Conservation (phyloP, 2,888 invertebrate species). For the Drosophila affinis region DNA sequence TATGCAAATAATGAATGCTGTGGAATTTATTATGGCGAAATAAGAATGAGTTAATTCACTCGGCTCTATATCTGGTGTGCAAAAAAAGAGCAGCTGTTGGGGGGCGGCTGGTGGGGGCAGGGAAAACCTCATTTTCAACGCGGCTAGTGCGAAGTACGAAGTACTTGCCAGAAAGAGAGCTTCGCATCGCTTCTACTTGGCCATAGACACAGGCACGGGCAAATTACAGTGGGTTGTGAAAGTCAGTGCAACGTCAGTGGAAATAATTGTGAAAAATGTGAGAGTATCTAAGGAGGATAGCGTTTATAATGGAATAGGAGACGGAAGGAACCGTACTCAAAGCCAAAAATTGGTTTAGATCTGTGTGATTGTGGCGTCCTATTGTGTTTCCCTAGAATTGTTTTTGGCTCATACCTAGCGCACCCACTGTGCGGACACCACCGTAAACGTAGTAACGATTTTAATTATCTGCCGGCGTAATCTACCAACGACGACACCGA, state of each 20-base stretch:
- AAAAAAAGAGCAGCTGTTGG: constrained; percentile 36
- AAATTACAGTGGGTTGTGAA: constrained; percentile 32
- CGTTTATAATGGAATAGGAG: not conserved
- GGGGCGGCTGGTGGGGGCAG: constrained; percentile 6
- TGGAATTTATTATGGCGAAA: constrained; percentile 73
- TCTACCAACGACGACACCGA: constrained; percentile 58
- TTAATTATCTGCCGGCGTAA: constrained; percentile 78
- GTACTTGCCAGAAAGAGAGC: constrained; percentile 53
- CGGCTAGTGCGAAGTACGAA: constrained; percentile 60
- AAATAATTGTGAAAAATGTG: constrained; percentile 17
- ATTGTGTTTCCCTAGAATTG: not conserved
- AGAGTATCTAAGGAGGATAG: not conserved
- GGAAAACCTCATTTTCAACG: constrained; percentile 66
- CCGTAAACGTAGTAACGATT: constrained; percentile 70
- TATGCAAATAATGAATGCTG: constrained; percentile 72
- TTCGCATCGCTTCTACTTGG: constrained; percentile 59
- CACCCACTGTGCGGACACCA: constrained; percentile 48
- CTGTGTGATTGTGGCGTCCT: not conserved
- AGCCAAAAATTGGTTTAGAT: not conserved
- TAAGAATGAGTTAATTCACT: constrained; percentile 39
- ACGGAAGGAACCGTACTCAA: not conserved
- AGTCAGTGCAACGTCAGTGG: constrained; percentile 31
- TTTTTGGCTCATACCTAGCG: constrained; percentile 30
- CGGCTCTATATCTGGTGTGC: constrained; percentile 46
- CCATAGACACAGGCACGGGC: constrained; percentile 54